phyloP scores from a whole-genome alignment of 2,797 vertebrate species.

The Pogoniulus pusillus region DNA sequence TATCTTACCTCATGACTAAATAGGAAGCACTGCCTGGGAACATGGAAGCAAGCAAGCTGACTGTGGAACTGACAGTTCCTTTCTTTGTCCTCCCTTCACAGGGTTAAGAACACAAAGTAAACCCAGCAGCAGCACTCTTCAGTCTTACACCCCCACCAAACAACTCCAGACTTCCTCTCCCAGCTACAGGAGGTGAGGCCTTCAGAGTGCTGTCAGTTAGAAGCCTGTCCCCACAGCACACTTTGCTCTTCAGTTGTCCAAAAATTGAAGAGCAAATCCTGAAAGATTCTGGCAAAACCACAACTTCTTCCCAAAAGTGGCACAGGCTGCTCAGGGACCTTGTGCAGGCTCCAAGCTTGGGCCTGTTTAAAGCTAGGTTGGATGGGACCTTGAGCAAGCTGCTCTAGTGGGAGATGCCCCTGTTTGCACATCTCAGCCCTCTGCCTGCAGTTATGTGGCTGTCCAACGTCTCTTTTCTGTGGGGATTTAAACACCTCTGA shows the following conservation, averaged over 20 bases:
- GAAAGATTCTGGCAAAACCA: neutral
- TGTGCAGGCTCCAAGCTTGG: too few species aligned
- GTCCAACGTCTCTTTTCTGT: too few species aligned
- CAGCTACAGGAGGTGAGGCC: neutral
- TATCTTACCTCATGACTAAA: neutral
- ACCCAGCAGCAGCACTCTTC: neutral
- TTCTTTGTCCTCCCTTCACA: neutral
- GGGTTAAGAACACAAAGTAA: neutral
- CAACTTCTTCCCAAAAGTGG: neutral
- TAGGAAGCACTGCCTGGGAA: neutral
- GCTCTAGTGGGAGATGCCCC: too few species aligned
- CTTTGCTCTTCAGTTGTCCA: neutral
- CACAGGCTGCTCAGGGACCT: too few species aligned
- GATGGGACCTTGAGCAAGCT: too few species aligned
- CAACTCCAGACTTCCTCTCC: neutral
- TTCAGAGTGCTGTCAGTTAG: neutral
- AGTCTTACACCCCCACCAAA: neutral
- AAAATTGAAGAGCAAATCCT: neutral
- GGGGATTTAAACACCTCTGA: too few species aligned
- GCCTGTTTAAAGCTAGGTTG: too few species aligned
- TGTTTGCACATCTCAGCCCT: too few species aligned
- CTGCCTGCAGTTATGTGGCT: too few species aligned
- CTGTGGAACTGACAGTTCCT: neutral
- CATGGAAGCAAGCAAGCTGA: neutral
- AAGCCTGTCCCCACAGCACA: neutral